phyloP scores from a whole-genome alignment of 2,888 invertebrate species.

The Petrolisthes cinctipes region DNA sequence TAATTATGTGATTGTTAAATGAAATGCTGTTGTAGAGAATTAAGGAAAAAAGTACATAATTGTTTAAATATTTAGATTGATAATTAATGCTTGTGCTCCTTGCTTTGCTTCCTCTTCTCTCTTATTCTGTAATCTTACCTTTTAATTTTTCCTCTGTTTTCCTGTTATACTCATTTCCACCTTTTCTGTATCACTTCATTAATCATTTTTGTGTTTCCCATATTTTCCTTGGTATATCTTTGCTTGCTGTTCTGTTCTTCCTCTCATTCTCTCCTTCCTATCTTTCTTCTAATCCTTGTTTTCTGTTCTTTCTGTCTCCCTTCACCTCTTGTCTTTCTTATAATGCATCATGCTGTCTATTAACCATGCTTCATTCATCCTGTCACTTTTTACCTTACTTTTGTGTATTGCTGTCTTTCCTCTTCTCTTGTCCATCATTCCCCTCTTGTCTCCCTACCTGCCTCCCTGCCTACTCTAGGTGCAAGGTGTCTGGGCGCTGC shows the following conservation, averaged over 20 bases:
- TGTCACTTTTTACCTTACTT: neutral
- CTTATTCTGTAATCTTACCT: too few relatives aligned
- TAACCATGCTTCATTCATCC: neutral
- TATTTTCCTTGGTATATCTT: too few relatives aligned
- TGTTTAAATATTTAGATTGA: too few relatives aligned
- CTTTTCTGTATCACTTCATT: too few relatives aligned
- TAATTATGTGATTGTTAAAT: too few relatives aligned
- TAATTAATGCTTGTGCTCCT: too few relatives aligned
- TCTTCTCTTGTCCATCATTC: neutral
- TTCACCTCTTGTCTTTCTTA: neutral
- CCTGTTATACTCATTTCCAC: too few relatives aligned
- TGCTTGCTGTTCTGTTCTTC: neutral
- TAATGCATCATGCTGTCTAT: neutral
- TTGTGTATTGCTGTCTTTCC: neutral
- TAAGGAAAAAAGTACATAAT: too few relatives aligned
- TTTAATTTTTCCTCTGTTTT: too few relatives aligned
- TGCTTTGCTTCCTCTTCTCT: too few relatives aligned
- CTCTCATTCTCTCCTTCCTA: neutral
- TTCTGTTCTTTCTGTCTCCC: neutral
- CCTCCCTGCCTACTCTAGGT: slow-evolving; percentile 33
- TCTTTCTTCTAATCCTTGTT: neutral
- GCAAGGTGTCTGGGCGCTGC: slow-evolving; percentile 72
- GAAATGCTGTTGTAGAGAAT: too few relatives aligned
- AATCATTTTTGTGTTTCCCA: too few relatives aligned
- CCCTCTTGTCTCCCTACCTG: neutral